Percentiles rank a stretch among this genome's conserved stretches.
Evolutionary conservation across 2,888 invertebrate genomes (phyloP).

Genomic region (Clistopyga incitator): DNA sequence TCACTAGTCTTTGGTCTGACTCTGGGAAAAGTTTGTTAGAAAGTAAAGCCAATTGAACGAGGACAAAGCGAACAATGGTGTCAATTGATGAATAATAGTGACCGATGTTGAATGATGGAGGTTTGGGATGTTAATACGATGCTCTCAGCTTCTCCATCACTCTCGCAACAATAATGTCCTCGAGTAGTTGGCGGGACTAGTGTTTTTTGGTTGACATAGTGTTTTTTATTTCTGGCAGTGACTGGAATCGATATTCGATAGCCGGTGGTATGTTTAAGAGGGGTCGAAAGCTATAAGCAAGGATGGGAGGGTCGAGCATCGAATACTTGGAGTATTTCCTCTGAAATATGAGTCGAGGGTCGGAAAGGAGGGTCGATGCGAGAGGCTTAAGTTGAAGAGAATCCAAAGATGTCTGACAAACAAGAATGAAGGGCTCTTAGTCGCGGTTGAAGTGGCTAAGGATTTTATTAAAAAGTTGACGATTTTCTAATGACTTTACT

Average conservation of each 20-base stretch:
- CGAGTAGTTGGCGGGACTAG: neutral
- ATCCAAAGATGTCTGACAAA: neutral
- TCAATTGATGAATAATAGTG: too few species aligned
- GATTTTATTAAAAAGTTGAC: slow-evolving; percentile 22
- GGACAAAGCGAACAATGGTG: neutral
- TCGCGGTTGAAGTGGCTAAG: neutral
- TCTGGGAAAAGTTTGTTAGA: neutral
- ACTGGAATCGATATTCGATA: neutral
- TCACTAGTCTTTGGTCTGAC: neutral
- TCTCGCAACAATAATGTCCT: neutral
- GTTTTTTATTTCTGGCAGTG: neutral
- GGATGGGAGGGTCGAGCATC: neutral
- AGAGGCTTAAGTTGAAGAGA: neutral
- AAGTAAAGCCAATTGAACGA: neutral
- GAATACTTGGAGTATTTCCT: neutral
- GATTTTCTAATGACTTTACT: slow-evolving; percentile 38
- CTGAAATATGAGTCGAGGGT: neutral
- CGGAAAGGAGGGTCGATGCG: neutral
- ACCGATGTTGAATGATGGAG: too few species aligned
- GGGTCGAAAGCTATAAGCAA: neutral
- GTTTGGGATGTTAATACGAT: too few species aligned
- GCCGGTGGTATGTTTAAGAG: neutral
- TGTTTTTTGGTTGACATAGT: neutral
- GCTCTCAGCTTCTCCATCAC: too few species aligned
- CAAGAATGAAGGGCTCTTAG: neutral